Percentiles rank a stretch among this genome's conserved stretches.
phyloP scores from a whole-genome alignment of 2,113 vertebrate genomes.

The Notarius lentiginosus region DNA sequence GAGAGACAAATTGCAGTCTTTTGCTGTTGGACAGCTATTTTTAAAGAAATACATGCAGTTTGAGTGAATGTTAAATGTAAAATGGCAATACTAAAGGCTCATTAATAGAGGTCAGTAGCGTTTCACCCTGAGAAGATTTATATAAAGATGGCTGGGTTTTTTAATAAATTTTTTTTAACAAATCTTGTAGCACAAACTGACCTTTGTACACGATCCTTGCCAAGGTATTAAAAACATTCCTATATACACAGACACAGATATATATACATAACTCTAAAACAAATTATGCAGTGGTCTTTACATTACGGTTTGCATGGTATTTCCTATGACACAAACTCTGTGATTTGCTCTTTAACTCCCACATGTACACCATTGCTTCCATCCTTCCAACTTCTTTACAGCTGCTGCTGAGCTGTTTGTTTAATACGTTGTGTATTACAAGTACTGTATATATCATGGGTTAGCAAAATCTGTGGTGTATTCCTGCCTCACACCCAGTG shows the following conservation, averaged over 20 bases:
- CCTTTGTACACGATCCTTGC: not conserved
- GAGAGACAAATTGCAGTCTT: not conserved
- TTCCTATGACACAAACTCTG: slow-evolving; percentile 63
- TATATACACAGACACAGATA: not conserved
- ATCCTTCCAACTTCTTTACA: slow-evolving; percentile 27
- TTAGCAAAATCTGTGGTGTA: not conserved
- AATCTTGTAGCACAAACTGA: not conserved
- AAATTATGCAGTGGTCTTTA: slow-evolving; percentile 71
- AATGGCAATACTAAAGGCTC: not conserved
- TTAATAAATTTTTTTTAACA: not conserved
- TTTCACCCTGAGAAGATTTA: not conserved
- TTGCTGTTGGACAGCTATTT: not conserved
- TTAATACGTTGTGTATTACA: slow-evolving; percentile 45
- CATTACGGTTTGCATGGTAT: slow-evolving; percentile 76
- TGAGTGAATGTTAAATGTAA: not conserved
- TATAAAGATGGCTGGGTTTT: not conserved
- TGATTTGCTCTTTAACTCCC: not conserved
- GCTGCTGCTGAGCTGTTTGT: slow-evolving; percentile 51
- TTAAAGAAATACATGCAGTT: not conserved
- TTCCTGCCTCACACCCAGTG: not conserved
- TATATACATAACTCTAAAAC: slow-evolving; percentile 60
- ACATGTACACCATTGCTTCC: slow-evolving; percentile 47
- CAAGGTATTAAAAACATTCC: not conserved
- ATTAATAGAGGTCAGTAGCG: not conserved
- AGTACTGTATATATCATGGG: not conserved